Percentiles rank a stretch among this genome's conserved stretches.
These are phyloP conservation scores for Eupithecia subumbrata DNA, from an alignment of 2,888 invertebrate species.

Conservation along the genomic window DNA sequence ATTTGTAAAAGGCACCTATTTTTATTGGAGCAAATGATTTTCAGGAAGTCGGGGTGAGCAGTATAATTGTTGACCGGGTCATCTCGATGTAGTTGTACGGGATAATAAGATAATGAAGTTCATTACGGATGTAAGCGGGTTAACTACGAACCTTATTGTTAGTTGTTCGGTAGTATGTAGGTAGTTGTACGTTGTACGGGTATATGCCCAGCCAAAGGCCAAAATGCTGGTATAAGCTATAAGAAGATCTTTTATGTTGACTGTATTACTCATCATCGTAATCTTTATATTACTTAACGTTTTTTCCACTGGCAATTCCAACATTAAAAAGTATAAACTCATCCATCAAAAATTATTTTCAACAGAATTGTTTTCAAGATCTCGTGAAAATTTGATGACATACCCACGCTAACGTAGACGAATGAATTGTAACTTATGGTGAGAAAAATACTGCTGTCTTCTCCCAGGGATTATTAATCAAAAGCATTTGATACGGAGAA, in stretches of 20 bases:
- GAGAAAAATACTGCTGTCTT: conserved; percentile 77
- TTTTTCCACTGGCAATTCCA: neutral
- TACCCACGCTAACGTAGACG: conserved; percentile 65
- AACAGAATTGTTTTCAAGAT: conserved; percentile 42
- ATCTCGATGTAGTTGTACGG: neutral
- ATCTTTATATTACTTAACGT: neutral
- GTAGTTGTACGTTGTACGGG: no score
- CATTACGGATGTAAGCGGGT: no score
- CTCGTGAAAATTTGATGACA: conserved; percentile 37
- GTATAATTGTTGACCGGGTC: neutral
- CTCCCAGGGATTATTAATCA: conserved; percentile 74
- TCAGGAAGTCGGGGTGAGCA: neutral
- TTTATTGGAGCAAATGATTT: neutral
- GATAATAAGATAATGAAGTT: neutral
- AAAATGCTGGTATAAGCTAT: neutral
- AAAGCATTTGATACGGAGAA: conserved; percentile 71
- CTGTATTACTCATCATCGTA: neutral
- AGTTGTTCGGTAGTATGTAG: no score
- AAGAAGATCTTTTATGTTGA: neutral
- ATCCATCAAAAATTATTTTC: conserved; percentile 39
- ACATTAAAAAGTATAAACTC: neutral
- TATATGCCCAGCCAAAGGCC: neutral
- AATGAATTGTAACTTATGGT: conserved; percentile 76
- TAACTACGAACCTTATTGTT: no score
- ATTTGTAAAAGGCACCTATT: neutral